These are phyloP conservation scores for Copsychus sechellarum DNA, from an alignment of 2,113 vertebrate species.

Conservation along the genomic window DNA sequence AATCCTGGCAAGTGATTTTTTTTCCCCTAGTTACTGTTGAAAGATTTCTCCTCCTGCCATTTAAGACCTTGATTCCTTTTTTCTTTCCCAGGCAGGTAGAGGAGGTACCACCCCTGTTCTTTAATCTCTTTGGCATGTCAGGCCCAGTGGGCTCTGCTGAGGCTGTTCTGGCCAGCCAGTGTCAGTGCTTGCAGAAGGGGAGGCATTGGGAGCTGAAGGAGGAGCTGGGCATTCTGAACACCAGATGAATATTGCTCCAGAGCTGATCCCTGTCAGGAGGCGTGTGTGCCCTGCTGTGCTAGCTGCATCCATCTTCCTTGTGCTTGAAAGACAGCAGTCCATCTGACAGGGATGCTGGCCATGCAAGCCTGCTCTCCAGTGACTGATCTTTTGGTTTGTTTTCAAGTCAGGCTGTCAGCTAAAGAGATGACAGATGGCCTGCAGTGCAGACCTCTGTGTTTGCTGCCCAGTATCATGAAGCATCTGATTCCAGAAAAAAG, in stretches of 20 bases:
- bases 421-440: conserved; percentile 17
- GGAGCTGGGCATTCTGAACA: neutral
- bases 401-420: neutral
- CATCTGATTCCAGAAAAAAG: neutral
- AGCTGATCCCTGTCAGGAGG: neutral
- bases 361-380: neutral
- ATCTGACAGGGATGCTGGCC: neutral
- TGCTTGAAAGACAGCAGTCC: neutral
- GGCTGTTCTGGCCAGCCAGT: neutral
- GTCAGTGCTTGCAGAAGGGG: neutral
- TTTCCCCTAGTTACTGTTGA: neutral
- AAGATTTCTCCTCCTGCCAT: neutral
- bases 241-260: neutral
- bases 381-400: neutral
- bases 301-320: neutral
- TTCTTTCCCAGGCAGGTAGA: neutral
- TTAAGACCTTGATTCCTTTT: neutral
- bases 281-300: neutral
- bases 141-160: neutral
- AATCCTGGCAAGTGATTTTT: neutral
- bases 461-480: neutral
- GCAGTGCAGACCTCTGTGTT: neutral
- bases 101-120: rapidly evolving
- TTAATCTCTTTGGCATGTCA: neutral
- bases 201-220: neutral